Percentiles rank a stretch among this genome's conserved stretches.
phyloP scores from a whole-genome alignment of 1,140 invertebrate genomes.

The Drosophila teissieri region DNA sequence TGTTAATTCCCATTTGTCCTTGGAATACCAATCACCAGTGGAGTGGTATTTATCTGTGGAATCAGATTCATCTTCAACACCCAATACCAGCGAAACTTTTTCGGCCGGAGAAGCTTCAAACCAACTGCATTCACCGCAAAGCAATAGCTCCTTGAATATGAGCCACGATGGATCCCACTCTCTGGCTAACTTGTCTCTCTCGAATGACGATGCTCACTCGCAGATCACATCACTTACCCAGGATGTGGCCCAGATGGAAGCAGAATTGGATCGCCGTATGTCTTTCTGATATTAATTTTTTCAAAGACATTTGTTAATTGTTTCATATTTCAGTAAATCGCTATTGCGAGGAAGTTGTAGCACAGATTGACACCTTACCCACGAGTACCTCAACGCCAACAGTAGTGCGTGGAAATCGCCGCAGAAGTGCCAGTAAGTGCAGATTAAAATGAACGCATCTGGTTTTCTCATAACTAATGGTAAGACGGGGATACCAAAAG shows the following conservation, averaged over 20 bases:
- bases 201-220: neutral
- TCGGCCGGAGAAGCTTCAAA: neutral
- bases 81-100: neutral
- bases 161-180: neutral
- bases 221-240: neutral
- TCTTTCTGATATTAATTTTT: neutral
- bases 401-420: constrained; percentile 2
- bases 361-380: neutral
- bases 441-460: neutral
- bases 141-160: neutral
- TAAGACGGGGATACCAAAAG: too few species aligned
- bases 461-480: neutral
- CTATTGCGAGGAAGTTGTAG: constrained; percentile 12
- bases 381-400: constrained; percentile 27
- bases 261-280: constrained; percentile 37
- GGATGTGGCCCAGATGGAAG: constrained; percentile 11
- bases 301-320: neutral
- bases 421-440: constrained; percentile 1
- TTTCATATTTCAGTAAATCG: constrained; percentile 17
- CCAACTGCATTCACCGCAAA: neutral
- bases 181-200: neutral
- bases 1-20: neutral
- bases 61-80: neutral
- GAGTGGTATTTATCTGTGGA: neutral
- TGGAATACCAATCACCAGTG: neutral